phyloP scores from a whole-genome alignment of 2,113 vertebrate species.

The Telmatochromis sp. region DNA sequence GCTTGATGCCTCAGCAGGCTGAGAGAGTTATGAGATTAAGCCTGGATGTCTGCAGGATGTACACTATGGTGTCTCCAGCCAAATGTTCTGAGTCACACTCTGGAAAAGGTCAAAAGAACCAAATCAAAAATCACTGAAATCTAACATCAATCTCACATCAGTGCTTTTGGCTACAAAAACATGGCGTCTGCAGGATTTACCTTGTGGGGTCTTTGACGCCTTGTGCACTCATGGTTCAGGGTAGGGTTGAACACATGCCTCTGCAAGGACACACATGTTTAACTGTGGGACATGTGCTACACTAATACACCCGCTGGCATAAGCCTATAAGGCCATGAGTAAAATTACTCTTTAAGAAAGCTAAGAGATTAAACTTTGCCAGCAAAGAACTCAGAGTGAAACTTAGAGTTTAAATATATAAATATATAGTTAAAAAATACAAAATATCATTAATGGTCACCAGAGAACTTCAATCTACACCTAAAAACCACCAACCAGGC shows the following conservation, averaged over 20 bases:
- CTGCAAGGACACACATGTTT: neutral
- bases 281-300: neutral
- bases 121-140: neutral
- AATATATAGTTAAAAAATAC: neutral
- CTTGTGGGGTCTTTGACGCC: neutral
- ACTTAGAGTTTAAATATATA: neutral
- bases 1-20: neutral
- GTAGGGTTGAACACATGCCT: neutral
- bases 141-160: neutral
- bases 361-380: neutral
- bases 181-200: neutral
- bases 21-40: neutral
- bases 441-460: neutral
- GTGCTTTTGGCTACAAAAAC: neutral
- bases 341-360: neutral
- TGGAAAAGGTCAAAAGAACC: neutral
- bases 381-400: neutral
- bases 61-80: neutral
- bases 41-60: neutral
- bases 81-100: neutral
- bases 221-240: neutral
- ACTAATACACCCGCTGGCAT: neutral
- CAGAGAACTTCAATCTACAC: neutral
- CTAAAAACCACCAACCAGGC: fast-evolving
- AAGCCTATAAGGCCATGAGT: neutral